Evolutionary conservation across 23 tunicate species (phyloP).

Genomic region (Trididemnum nubilum): DNA sequence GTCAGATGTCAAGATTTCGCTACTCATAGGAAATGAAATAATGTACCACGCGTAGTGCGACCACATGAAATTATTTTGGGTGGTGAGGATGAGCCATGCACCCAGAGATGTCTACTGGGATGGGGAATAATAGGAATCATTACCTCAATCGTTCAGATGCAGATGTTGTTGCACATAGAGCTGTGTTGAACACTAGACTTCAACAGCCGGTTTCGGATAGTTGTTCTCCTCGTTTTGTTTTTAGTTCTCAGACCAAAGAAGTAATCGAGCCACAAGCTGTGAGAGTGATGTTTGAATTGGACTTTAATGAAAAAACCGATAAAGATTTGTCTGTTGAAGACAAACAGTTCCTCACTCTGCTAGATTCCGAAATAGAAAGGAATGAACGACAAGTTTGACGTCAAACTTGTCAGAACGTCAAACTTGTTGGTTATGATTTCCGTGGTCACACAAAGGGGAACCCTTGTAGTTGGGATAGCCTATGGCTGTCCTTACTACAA

Average conservation of each 20-base stretch:
- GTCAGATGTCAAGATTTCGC: background rate
- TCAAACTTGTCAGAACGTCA: no score
- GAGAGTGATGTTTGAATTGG: background rate
- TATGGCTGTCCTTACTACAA: no score
- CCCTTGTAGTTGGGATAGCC: no score
- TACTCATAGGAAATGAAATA: slow-evolving; percentile 27
- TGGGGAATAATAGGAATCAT: slow-evolving; percentile 33
- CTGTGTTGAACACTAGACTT: background rate
- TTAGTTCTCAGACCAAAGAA: background rate
- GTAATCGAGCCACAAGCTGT: background rate
- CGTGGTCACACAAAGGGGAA: no score
- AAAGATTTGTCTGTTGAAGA: slow-evolving; percentile 5
- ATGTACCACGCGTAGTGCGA: slow-evolving; percentile 13
- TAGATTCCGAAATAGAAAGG: no score
- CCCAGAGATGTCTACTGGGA: slow-evolving; percentile 17
- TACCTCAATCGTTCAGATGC: background rate
- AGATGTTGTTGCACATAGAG: background rate
- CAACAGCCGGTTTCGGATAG: background rate
- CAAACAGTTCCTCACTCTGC: background rate
- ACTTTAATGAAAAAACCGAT: background rate
- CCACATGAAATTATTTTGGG: slow-evolving; percentile 16
- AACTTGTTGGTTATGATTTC: no score
- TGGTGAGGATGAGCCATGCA: slow-evolving; percentile 27
- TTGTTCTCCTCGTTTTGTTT: background rate
- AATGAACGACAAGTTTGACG: no score